Conservation (phyloP, 2,888 invertebrate species). For the Brachyptera putata region DNA sequence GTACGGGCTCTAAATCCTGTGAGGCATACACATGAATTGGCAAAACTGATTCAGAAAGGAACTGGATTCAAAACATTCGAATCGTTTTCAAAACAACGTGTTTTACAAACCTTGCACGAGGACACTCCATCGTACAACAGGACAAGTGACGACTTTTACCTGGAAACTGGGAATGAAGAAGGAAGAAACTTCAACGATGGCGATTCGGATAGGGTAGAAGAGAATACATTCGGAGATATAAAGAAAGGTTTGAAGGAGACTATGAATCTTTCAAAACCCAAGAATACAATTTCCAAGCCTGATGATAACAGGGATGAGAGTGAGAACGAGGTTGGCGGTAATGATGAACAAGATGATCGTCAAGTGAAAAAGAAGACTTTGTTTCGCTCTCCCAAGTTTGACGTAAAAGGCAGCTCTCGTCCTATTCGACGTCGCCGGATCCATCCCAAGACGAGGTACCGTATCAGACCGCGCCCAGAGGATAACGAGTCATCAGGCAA, state of each 20-base stretch:
- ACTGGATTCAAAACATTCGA: too few species aligned
- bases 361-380: not conserved
- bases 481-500: not conserved
- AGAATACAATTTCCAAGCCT: too few species aligned
- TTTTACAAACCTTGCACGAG: not conserved
- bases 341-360: not conserved
- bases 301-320: not conserved
- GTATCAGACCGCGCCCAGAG: not conserved
- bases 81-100: too few species aligned
- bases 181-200: not conserved
- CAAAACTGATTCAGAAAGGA: slow-evolving; percentile 20
- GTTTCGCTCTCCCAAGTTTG: not conserved
- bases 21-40: slow-evolving; percentile 19
- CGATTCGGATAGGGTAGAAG: not conserved
- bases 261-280: not conserved
- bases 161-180: not conserved
- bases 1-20: not conserved
- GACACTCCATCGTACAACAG: not conserved
- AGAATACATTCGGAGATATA: not conserved
- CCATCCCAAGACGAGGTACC: slow-evolving; percentile 13
- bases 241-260: not conserved
- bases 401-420: too few species aligned
- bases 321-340: not conserved
- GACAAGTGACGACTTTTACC: slow-evolving; percentile 1
- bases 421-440: slow-evolving; percentile 10